Base-by-base conservation (phyloP, 2,888 invertebrate genomes). In the Hydroisotoma schaefferi region DNA sequence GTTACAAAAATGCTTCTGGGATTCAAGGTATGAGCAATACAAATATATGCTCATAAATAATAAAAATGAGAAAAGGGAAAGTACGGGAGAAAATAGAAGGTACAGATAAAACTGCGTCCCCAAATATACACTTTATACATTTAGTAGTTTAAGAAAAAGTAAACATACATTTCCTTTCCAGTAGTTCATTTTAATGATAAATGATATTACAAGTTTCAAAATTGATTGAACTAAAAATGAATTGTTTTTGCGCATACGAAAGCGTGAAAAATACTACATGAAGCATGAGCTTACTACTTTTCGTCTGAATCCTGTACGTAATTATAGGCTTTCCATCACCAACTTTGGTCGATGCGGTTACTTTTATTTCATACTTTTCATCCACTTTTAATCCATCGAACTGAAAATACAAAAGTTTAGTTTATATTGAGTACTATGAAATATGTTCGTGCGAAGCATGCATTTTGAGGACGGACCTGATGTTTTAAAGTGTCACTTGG, bases 351-450 rank as follows among this genome's bases (percentile, higher is more conserved):
- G 76, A 75, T 18, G 79, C 78, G 2, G 78, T 76, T 15, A 78
- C 77, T 59, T 76, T 75, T 67, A 79, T 78, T 68, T 78, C 78
- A 71, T 79, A 79, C 67, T 77, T 77, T 59, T 76, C 76, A 57
- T 76, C 76, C 65, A 77, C 76, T 68, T 77, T 76, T 46, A 78
- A 72, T 38, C 70, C 69, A 40, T 71, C 70, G 53, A 68, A 63
- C 67, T 70, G 43, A 33, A 57, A 38, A 51, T 20, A 49, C 33
- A 22, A 52, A 49, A 27, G 10, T 8, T 37, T 28, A n/a, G 28
- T 40, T n/a, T 51, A 49, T 22, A 44, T 26, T 25, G 28, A 55
- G 44, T 55, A 22, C 28, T 28, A 33, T 44, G 20, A 58, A 23
- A 52, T 58, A 33, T 29, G 51, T 15, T 29, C 18, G 28, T 37